Base-by-base conservation (phyloP, 2,797 vertebrate species). In the Glyptemys insculpta region DNA sequence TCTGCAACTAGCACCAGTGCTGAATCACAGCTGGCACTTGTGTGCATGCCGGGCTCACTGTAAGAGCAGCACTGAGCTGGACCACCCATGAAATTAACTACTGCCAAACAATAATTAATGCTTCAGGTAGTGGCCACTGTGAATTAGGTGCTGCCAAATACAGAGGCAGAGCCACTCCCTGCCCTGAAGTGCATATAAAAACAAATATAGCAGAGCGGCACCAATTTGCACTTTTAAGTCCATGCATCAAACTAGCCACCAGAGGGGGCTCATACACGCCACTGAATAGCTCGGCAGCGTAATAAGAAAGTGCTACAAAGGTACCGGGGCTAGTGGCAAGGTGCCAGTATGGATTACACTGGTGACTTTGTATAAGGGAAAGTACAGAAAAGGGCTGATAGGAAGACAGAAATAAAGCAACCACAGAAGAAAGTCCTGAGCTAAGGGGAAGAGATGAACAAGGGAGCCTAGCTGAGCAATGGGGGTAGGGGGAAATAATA, bases 21-120 rank as follows among this genome's bases (percentile, higher is more conserved):
- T 90, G 94, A 83, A 79, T 57, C 54, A 85, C 89, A 94, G 92
- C 82, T 92, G 74, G 44, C 88, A 82, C 80, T 88, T 85, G 65
- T 5, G 50, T 25, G 90, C 91, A 74, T 11, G 1, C 1, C 3
- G 79, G 27, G 37, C 47, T 86, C 21, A 54, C 44, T 21, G 84
- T 57, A 68, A 88, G 65, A 82, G 23, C 18, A 74, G 2, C 44
- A 62, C 68, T 0, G 1, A 34, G 41, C 44, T 16, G 49, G 79
- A n/a, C 8, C 57, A 88, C 37, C 79, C n/a, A 3, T 0, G 1
- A 37, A n/a, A 53, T 81, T 15, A 50, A 31, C 44, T 79, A 49
- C 34, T 27, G 49, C 79, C 76, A 79, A 88, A 85, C 15, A 19
- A 37, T 62, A 57, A 21, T 74, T 54, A n/a, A 76, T 3, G 1